These are phyloP conservation scores for Tachuris rubrigastra DNA, from an alignment of 2,113 vertebrate genomes.

Conservation along the genomic window DNA sequence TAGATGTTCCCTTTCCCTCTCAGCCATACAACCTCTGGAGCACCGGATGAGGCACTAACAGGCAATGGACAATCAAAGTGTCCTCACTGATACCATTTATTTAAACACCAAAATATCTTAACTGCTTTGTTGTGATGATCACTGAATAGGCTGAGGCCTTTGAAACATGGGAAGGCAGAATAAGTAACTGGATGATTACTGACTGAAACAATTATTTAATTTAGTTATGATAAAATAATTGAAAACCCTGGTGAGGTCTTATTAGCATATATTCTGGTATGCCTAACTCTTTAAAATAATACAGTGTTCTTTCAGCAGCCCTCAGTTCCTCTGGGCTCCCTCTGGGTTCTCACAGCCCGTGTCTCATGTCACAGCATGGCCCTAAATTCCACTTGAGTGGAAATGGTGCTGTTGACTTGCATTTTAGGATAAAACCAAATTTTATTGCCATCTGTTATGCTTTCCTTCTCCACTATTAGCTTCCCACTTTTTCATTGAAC, in stretches of 20 bases:
- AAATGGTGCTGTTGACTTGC: neutral
- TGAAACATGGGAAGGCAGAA: neutral
- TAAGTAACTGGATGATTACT: neutral
- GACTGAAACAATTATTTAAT: neutral
- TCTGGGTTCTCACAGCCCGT: accelerated
- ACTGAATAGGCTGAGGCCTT: neutral
- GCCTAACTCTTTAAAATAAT: neutral
- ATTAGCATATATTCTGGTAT: neutral
- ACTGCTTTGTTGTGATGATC: neutral
- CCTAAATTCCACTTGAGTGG: neutral
- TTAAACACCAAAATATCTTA: neutral
- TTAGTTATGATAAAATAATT: neutral
- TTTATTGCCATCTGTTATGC: neutral
- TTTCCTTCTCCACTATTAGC: neutral
- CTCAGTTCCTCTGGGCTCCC: neutral
- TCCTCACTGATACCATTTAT: neutral
- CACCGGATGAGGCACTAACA: neutral
- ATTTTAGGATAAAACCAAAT: neutral
- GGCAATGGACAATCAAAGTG: neutral
- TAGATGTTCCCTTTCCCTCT: neutral
- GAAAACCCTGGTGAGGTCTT: neutral
- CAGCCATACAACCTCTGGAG: neutral
- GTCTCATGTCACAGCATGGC: neutral
- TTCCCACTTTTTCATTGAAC: neutral
- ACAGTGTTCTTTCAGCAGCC: neutral